Conservation (phyloP, 2,113 vertebrate species). For the Spea multiplicata region DNA sequence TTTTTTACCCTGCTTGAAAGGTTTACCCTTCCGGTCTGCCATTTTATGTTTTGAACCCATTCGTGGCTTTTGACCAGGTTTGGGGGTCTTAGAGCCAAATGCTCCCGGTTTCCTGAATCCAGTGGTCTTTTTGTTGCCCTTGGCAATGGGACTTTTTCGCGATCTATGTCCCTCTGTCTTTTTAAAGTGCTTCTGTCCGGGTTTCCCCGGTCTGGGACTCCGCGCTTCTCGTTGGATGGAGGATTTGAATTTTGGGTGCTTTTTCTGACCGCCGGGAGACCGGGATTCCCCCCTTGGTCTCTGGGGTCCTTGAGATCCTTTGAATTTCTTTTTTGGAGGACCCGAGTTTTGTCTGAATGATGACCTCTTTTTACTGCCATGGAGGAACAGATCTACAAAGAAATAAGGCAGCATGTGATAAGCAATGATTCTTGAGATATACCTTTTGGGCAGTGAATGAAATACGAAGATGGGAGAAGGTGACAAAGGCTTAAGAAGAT, state of each 20-base stretch:
- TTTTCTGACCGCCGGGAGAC: rapidly evolving
- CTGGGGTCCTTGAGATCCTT: slow-evolving; percentile 46
- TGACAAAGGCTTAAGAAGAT: no score
- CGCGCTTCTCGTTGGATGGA: not conserved
- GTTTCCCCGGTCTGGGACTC: not conserved
- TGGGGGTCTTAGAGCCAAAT: not conserved
- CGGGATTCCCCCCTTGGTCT: not conserved
- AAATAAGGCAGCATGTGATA: not conserved
- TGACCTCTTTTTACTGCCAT: slow-evolving; percentile 51
- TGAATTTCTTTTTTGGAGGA: slow-evolving; percentile 56
- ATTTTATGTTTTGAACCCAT: not conserved
- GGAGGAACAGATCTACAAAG: not conserved
- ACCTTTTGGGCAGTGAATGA: no score
- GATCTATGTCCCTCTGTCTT: not conserved
- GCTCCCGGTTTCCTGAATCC: not conserved
- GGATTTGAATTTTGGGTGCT: slow-evolving; percentile 8
- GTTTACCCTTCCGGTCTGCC: slow-evolving; percentile 16
- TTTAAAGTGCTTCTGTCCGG: not conserved
- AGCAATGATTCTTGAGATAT: no score
- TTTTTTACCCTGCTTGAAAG: slow-evolving; percentile 26
- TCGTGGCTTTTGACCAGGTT: not conserved
- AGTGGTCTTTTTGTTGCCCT: not conserved
- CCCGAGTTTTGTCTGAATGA: slow-evolving; percentile 29
- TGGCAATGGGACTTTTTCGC: not conserved
- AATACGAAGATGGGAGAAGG: no score